A percentile compares a stretch with the other conserved stretches of the same genome.
Evolutionary conservation across 2,888 invertebrate species (phyloP).

Genomic region (Lagria hirta): DNA sequence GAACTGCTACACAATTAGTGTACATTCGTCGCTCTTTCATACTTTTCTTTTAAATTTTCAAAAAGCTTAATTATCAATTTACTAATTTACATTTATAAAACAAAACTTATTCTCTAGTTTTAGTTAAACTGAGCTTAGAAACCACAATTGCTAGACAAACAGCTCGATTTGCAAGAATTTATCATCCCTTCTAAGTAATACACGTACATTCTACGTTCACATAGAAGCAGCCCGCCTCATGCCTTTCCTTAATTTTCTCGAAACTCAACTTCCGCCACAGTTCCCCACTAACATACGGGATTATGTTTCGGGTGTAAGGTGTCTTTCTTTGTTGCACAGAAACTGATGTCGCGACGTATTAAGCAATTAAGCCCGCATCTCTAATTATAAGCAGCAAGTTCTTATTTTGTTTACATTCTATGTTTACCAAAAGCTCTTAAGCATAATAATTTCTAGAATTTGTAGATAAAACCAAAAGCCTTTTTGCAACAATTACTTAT

Average conservation of each 20-base stretch:
- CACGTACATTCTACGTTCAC: slow-evolving; percentile 14
- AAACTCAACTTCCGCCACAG: slow-evolving; percentile 17
- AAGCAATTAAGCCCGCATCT: slow-evolving; percentile 38
- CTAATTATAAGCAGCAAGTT: slow-evolving; percentile 37
- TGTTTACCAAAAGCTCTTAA: slow-evolving; percentile 14
- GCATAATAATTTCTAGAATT: slow-evolving; percentile 17
- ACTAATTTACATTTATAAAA: slow-evolving; percentile 29
- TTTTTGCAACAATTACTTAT: too few relatives aligned
- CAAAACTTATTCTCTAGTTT: slow-evolving; percentile 27
- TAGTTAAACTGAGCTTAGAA: slow-evolving; percentile 21
- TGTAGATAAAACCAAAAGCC: too few relatives aligned
- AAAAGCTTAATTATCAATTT: too few relatives aligned
- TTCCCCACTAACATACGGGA: slow-evolving; percentile 26
- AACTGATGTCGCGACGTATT: slow-evolving; percentile 36
- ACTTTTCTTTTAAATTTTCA: too few relatives aligned
- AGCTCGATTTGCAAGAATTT: slow-evolving; percentile 24
- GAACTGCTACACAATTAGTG: too few relatives aligned
- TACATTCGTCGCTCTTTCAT: slow-evolving; percentile 27
- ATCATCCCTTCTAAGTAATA: slow-evolving; percentile 27
- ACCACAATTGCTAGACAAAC: slow-evolving; percentile 27
- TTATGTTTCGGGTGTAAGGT: slow-evolving; percentile 35
- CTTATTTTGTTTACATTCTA: slow-evolving; percentile 26
- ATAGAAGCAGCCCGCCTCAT: slow-evolving; percentile 13
- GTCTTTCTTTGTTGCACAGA: slow-evolving; percentile 34
- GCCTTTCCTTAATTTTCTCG: slow-evolving; percentile 25